Evolutionary conservation across 2,113 vertebrate genomes (phyloP).

Genomic region (Nerophis ophidion): DNA sequence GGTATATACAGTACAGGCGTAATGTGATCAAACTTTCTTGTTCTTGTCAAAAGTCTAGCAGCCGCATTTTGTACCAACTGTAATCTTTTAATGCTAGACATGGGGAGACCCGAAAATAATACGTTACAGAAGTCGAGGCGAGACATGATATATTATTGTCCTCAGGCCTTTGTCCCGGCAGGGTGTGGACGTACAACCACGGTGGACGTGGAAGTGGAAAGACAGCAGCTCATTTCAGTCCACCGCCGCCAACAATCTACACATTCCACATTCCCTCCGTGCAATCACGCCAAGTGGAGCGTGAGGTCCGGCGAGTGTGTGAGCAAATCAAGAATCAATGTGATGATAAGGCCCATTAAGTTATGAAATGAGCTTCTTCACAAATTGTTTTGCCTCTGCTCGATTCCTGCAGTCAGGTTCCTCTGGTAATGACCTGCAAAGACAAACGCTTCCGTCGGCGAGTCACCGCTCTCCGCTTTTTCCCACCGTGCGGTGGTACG

Average conservation of each 20-base stretch:
- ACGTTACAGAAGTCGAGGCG: no score
- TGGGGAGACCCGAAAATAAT: no score
- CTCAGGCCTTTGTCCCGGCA: no score
- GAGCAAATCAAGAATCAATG: slow-evolving; percentile 72
- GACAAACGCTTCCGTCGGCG: slow-evolving; percentile 61
- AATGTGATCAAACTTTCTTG: no score
- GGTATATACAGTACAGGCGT: no score
- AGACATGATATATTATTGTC: no score
- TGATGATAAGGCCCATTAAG: slow-evolving; percentile 72
- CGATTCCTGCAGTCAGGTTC: slow-evolving; percentile 61
- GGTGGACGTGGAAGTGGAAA: slow-evolving; percentile 33
- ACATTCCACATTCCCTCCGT: slow-evolving; percentile 52
- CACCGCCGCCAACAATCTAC: slow-evolving; percentile 55
- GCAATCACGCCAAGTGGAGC: slow-evolving; percentile 63
- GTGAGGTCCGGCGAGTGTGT: slow-evolving; percentile 62
- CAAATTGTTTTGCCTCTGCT: slow-evolving; percentile 69
- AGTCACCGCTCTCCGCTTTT: no score
- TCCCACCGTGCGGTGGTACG: slow-evolving; percentile 11
- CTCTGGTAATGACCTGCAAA: slow-evolving; percentile 58
- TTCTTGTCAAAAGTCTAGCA: no score
- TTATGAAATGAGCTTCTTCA: slow-evolving; percentile 70
- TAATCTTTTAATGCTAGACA: no score
- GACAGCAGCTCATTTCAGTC: slow-evolving; percentile 27
- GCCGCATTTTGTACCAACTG: no score
- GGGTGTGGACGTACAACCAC: neutral